Percentiles rank a stretch among this genome's conserved stretches.
These are phyloP conservation scores for Tetrax tetrax DNA, from an alignment of 2,113 vertebrate species.

Conservation along the genomic window DNA sequence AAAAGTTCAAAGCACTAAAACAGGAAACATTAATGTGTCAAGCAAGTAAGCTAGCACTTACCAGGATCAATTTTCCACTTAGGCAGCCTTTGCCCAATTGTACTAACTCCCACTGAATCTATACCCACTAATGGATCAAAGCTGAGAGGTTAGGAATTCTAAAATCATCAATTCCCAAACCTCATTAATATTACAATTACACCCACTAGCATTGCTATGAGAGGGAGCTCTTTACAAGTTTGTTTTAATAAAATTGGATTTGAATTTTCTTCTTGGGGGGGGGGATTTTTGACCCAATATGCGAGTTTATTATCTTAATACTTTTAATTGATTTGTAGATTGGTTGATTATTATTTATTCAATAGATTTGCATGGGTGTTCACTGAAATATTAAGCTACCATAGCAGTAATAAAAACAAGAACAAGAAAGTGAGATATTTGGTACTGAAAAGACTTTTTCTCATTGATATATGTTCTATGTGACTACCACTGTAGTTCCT, in stretches of 20 bases:
- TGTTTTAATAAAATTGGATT: background rate
- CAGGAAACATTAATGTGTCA: constrained; percentile 52
- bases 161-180: constrained; percentile 65
- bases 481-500: background rate
- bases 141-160: constrained; percentile 61
- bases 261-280: background rate
- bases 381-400: background rate
- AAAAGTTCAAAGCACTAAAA: constrained; percentile 74
- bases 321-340: background rate
- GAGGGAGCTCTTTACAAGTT: background rate
- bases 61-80: constrained; percentile 79
- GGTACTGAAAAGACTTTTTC: background rate
- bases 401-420: background rate
- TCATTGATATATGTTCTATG: background rate
- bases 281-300: background rate
- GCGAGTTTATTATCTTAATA: background rate
- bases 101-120: constrained; percentile 73
- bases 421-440: background rate
- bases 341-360: background rate
- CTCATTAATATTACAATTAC: constrained; percentile 67
- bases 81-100: constrained; percentile 71
- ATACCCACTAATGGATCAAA: constrained; percentile 75
- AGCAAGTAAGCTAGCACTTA: constrained; percentile 66
- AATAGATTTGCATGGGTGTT: background rate
- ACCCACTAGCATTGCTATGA: background rate